phyloP scores from a whole-genome alignment of 2,797 vertebrate genomes.

The Gymnoscopelus braueri region DNA sequence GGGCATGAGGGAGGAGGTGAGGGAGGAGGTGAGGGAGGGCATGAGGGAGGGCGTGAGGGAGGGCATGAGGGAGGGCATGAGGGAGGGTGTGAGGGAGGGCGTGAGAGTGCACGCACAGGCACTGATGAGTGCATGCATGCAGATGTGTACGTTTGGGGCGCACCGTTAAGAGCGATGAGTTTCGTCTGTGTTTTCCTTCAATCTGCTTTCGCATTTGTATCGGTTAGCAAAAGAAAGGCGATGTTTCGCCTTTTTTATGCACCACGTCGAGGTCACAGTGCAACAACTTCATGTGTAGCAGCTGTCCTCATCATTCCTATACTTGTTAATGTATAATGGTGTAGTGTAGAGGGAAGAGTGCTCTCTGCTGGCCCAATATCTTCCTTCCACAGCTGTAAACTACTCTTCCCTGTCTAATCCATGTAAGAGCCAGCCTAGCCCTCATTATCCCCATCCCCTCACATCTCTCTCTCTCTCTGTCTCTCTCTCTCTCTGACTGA shows the following conservation, averaged over 20 bases:
- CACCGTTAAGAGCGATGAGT: constrained; percentile 15
- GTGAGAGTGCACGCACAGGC: constrained; percentile 22
- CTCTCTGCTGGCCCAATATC: constrained; percentile 67
- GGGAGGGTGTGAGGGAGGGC: constrained; percentile 20
- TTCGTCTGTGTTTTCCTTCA: constrained; percentile 12
- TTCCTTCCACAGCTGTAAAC: constrained; percentile 37
- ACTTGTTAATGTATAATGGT: constrained; percentile 17
- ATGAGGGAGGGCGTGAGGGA: constrained; percentile 9
- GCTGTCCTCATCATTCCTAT: constrained; percentile 30
- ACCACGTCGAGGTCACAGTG: constrained; percentile 47
- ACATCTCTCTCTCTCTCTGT: constrained; percentile 31
- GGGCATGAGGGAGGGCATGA: constrained; percentile 25
- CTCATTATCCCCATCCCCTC: constrained; percentile 60
- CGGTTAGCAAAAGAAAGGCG: constrained; percentile 17
- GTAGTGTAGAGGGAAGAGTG: constrained; percentile 72
- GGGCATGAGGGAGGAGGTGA: too few relatives aligned
- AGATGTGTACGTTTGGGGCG: constrained; percentile 19
- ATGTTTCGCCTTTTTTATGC: constrained; percentile 36
- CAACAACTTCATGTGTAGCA: constrained; percentile 24
- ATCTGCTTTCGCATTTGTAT: constrained; percentile 10
- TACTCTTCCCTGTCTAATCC: constrained; percentile 53
- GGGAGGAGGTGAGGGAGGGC: constrained; percentile 19
- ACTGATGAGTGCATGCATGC: constrained; percentile 16
- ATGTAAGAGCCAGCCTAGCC: constrained; percentile 54
- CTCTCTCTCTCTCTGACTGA: constrained; percentile 10